These are phyloP conservation scores for Mobula birostris DNA, from an alignment of 2,113 vertebrate genomes.

Conservation along the genomic window DNA sequence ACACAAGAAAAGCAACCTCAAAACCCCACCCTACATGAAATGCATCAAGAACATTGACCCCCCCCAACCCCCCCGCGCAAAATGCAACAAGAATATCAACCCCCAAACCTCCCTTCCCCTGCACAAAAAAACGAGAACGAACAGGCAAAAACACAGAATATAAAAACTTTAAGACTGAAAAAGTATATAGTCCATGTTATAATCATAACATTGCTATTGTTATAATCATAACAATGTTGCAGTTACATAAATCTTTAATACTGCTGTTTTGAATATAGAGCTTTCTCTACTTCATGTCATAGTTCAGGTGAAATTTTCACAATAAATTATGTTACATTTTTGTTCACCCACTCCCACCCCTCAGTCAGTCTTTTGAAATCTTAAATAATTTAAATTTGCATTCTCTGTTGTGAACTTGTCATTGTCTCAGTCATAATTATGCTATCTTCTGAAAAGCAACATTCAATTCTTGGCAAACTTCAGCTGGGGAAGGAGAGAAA, in stretches of 20 bases:
- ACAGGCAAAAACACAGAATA: too few relatives aligned
- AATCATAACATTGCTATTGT: neutral
- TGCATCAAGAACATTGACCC: too few relatives aligned
- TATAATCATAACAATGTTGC: neutral
- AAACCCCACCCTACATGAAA: too few relatives aligned
- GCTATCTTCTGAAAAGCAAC: neutral
- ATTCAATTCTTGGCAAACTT: neutral
- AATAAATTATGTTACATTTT: neutral
- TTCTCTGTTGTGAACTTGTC: neutral
- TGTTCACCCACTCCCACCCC: neutral
- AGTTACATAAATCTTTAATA: neutral
- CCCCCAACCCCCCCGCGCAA: too few relatives aligned
- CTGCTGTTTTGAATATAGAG: neutral
- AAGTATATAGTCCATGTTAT: too few relatives aligned
- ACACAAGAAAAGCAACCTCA: too few relatives aligned
- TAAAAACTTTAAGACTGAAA: too few relatives aligned
- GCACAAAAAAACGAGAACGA: too few relatives aligned
- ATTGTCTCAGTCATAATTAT: neutral
- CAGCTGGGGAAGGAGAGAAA: neutral
- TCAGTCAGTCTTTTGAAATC: neutral
- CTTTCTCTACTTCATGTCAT: neutral
- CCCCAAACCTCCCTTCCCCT: too few relatives aligned
- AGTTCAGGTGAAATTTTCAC: neutral
- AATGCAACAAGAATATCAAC: too few relatives aligned
- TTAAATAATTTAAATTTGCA: neutral